Base-by-base conservation (phyloP, 1,140 invertebrate genomes). In the Formica selysi region DNA sequence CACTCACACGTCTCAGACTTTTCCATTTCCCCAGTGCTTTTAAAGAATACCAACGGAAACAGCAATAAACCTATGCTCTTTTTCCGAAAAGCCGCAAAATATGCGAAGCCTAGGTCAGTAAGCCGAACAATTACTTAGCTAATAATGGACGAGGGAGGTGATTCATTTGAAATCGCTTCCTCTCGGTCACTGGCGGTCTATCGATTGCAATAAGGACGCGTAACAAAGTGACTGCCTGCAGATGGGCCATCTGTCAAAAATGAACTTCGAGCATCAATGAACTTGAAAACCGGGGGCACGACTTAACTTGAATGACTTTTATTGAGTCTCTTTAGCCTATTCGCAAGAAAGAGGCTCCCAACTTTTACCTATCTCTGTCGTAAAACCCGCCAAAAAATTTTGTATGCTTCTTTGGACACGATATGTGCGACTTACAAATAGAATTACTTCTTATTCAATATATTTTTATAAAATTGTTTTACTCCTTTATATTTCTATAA, bases 61-160 rank as follows among this genome's bases (percentile, higher is more conserved):
- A 94, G 91, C 92, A 93, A 93, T 95, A 51, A 93, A 93, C 92
- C 91, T 92, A 93, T 81, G 85, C 80, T 76, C 89, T 91, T 89
- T 88, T 88, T 86, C 38, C 57, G 51, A 91, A 93, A 93, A 94
- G 93, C 94, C 93, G 89, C 94, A 94, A 92, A 93, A 91, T 91
- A 62, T n/a, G 54, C 81, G 86, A 89, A 88, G 91, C 81, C 68
- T 87, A 68, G 76, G 90, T 91, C 86, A 87, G 91, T 89, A 85
- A 89, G 88, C 78, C 85, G 91, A 91, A 95, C 94, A 95, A 95
- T 95, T 95, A 95, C 94, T 95, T 95, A 95, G 92, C 78, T 85
- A 86, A 94, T 94, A 94, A 95, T 94, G 87, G 91, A 89, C 78
- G 87, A 73, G 89, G 84, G 78, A 91, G 91, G 91, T 89, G 91